Percentiles rank a stretch among this genome's conserved stretches.
Evolutionary conservation across 2,113 vertebrate species (phyloP).

Genomic region (Elgaria multicarinata): DNA sequence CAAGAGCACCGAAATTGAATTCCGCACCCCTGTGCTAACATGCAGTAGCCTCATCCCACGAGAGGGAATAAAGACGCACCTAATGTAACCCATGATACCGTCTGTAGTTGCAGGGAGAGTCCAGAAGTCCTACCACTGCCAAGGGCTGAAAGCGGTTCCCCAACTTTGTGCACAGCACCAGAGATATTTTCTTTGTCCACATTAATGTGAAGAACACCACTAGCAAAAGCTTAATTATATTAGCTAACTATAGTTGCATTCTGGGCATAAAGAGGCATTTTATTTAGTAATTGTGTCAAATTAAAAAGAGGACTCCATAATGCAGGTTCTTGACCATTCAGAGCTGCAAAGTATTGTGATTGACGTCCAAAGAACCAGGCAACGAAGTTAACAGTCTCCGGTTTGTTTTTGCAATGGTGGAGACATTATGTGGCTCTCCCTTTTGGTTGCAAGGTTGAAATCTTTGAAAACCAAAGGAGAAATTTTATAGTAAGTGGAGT

Average conservation of each 20-base stretch:
- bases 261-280: background rate
- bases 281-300: background rate
- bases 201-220: no score
- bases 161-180: no score
- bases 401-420: background rate
- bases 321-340: background rate
- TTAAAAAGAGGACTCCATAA: background rate
- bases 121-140: no score
- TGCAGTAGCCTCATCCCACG: no score
- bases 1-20: no score
- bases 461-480: constrained; percentile 44
- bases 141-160: no score
- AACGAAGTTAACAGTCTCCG: background rate
- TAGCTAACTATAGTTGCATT: background rate
- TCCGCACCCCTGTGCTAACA: no score
- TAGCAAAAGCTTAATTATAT: no score
- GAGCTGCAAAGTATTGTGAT: background rate
- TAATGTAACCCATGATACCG: no score
- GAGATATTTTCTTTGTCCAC: no score
- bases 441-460: constrained; percentile 25
- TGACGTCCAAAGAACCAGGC: background rate
- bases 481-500: constrained; percentile 30
- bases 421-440: background rate
- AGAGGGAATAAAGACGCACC: no score
- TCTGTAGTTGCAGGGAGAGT: no score